Base-by-base conservation (phyloP, 2,113 vertebrate genomes). In the Trichechus manatus region DNA sequence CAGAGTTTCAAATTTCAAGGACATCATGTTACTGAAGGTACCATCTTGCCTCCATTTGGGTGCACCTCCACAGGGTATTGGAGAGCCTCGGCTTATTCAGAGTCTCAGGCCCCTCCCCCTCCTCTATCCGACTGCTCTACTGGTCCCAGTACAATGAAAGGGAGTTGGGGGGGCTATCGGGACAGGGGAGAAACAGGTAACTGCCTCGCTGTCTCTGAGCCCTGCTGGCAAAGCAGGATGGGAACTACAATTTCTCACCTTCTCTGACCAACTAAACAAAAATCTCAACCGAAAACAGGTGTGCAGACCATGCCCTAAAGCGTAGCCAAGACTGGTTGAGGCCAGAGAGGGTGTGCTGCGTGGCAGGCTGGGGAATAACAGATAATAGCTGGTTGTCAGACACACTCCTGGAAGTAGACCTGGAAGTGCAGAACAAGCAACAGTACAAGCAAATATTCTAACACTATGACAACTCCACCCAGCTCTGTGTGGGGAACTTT, bases 401-500 rank as follows among this genome's bases (percentile, higher is more conserved):
- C n/a, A 68, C 5, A 56, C 44, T 86, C 22, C 82, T 33, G 36
- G 44, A 86, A 66, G 27, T 68, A 20, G 15, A 33, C 1, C 47
- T 79, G 31, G 19, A 86, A 79, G n/a, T 87, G 23, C 74, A 87
- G 61, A 42, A 68, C 1, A 27, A 64, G 1, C 2, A 77, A 59
- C 56, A 0, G 5, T 87, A 70, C 47, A 19, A 14, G 27, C 1
- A 6, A 56, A 23, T 11, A 3, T 78, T 14, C 44, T 22, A 3
- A 31, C 8, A 29, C 56, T 59, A 59, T 19, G 14, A 59, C 17
- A 19, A 59, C 1, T 25, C 61, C 27, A 66, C 2, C 19, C 47
- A 93, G n/a, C 27, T 93, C 4, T 79, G 83, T 44, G 61, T 17
- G n/a, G 83, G 74, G 53, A 44, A 68, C 50, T 83, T 61, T 33